These are phyloP conservation scores for Sisor rabdophorus DNA, from an alignment of 2,113 vertebrate genomes.

Conservation along the genomic window DNA sequence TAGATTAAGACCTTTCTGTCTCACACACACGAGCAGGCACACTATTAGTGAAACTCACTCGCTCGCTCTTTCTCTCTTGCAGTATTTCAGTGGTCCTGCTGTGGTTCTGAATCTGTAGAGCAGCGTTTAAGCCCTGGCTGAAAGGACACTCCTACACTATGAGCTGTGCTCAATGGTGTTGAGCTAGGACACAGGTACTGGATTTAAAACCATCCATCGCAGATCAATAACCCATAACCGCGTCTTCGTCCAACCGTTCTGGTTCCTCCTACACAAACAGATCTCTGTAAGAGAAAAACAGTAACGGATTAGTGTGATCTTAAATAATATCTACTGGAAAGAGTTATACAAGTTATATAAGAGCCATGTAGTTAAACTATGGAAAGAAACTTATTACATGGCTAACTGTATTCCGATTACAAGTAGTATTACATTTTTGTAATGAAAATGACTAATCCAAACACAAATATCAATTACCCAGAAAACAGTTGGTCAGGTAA, in stretches of 20 bases:
- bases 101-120: constrained; percentile 11
- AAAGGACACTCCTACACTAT: not conserved
- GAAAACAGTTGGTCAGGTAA: no score
- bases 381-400: not conserved
- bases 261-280: not conserved
- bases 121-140: constrained; percentile 14
- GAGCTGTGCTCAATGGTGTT: constrained; percentile 18
- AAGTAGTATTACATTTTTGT: no score
- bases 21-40: no score
- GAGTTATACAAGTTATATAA: not conserved
- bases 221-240: constrained; percentile 49
- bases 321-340: not conserved
- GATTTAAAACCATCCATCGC: constrained; percentile 28
- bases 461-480: no score
- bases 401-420: no score
- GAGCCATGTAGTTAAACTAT: not conserved
- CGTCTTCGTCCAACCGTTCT: constrained; percentile 14
- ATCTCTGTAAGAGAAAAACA: not conserved
- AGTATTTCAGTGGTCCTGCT: constrained; percentile 25
- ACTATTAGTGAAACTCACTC: constrained; percentile 42
- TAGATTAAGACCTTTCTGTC: no score
- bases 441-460: no score
- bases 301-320: not conserved
- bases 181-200: constrained; percentile 29
- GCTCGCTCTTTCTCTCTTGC: no score